These are phyloP conservation scores for Peromyscus eremicus DNA, from an alignment of 2,797 vertebrate species.

Conservation along the genomic window DNA sequence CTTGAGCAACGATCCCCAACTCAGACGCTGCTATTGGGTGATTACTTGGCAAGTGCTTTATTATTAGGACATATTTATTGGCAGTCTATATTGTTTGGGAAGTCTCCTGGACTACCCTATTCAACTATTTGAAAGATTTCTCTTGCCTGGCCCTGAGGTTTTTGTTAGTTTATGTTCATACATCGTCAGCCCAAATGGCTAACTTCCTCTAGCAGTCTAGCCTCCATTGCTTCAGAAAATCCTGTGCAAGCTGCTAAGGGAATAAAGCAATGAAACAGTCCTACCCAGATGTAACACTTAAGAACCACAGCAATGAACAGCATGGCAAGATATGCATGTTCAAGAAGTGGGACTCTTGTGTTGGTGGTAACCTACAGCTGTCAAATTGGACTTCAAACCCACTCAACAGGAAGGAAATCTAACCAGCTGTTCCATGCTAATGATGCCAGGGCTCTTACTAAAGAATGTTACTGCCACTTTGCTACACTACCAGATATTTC, in stretches of 20 bases:
- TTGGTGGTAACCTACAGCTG: not conserved
- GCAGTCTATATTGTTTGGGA: not conserved
- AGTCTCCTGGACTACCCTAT: not conserved
- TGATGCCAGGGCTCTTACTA: not conserved
- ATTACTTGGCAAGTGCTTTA: not conserved
- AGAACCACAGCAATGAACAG: not conserved
- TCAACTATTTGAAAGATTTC: not conserved
- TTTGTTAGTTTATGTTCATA: not conserved
- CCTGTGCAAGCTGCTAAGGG: not conserved
- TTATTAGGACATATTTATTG: conserved; percentile 15
- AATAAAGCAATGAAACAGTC: not conserved
- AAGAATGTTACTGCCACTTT: not conserved
- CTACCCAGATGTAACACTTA: not conserved
- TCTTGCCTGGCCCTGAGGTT: not conserved
- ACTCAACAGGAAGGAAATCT: not conserved
- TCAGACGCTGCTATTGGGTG: not conserved
- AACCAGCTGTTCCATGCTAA: not conserved
- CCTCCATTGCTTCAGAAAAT: not conserved
- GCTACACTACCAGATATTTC: not conserved
- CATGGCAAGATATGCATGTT: too few species aligned
- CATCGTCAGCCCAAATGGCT: too few species aligned
- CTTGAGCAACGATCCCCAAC: not conserved
- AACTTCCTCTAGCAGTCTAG: not conserved
- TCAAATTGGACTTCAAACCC: not conserved
- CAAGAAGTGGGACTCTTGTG: too few species aligned